Percentiles rank a stretch among this genome's conserved stretches.
These are phyloP conservation scores for Molorchus minor DNA, from an alignment of 2,888 invertebrate genomes.

Conservation along the genomic window DNA sequence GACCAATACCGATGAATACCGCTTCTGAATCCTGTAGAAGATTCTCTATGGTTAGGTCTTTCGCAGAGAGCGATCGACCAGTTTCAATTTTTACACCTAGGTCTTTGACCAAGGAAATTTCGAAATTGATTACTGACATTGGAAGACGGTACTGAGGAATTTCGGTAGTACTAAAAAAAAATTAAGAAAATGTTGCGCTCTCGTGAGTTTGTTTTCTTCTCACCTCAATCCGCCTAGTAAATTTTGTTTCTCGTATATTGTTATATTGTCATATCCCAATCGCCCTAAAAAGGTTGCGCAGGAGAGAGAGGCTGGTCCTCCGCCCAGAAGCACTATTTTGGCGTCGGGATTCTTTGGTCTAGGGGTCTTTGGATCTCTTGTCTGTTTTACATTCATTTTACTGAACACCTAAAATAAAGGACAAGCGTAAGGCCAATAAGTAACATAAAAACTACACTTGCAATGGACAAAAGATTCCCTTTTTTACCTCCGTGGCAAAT, in stretches of 20 bases:
- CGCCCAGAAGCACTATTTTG: conserved; percentile 89
- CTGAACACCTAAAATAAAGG: conserved; percentile 77
- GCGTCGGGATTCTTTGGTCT: conserved; percentile 68
- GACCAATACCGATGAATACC: conserved; percentile 86
- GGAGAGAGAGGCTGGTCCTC: conserved; percentile 95
- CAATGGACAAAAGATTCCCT: neutral
- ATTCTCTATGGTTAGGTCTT: conserved; percentile 79
- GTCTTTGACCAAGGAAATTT: conserved; percentile 89
- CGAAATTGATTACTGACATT: conserved; percentile 90
- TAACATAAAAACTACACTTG: neutral
- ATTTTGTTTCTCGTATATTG: conserved; percentile 89
- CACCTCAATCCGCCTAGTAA: conserved; percentile 92
- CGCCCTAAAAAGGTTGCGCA: conserved; percentile 96
- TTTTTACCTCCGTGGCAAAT: conserved; percentile 88
- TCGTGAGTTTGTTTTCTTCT: neutral
- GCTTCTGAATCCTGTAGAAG: conserved; percentile 78
- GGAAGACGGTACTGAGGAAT: conserved; percentile 98
- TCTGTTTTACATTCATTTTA: conserved; percentile 92
- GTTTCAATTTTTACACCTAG: conserved; percentile 89
- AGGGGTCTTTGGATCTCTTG: conserved; percentile 76
- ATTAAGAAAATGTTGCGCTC: conserved; percentile 6
- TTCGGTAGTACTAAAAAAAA: conserved; percentile 81
- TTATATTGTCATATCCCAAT: conserved; percentile 90
- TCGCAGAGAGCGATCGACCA: conserved; percentile 74
- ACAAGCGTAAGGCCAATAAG: conserved; percentile 9